Base-by-base conservation (phyloP, 2,888 invertebrate genomes). In the Tenthredo livida region DNA sequence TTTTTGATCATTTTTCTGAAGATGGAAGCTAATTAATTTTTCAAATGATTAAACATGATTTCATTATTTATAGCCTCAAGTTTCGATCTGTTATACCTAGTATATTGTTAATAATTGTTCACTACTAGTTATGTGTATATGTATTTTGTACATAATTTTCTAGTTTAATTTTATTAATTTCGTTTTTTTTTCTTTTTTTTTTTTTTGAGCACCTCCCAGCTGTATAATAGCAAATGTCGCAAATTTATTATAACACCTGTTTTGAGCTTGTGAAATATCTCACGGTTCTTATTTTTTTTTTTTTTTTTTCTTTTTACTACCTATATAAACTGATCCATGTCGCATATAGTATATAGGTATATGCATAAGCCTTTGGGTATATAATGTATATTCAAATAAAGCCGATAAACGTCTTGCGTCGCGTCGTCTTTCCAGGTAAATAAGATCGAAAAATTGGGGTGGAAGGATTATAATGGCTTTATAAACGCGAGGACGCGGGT, bases 101-200 rank as follows among this genome's bases (percentile, higher is more conserved):
- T 67, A 12, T 29, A 15, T 67, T 67, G 67, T 15, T 67, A 67
- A 67, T 33, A 67, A 67, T 67, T 33, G 67, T 67, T 67, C 12
- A 17, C 67, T 67, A 67, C 33, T 17, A 61, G 9, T 0, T 21
- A n/a, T 61, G 33, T 33, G 33, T 33, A 67, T 61, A 67, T 33
- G 33, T 33, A 67, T 67, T 67, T 67, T 67, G 67, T 67, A 67
- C 67, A 67, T 33, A 67, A 21, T 61, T 61, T 12, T 61, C 3
- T 61, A 6, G 12, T 61, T 61, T 25, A 7, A 25, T 29, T 67
- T 37, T 37, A 37, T 37, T 7, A 37, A 37, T 29, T 33, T 25
- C 15, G 15, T 29, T 21, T 9, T 15, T 29, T 29, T 15, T 0
- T 15, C 12, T 21, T 25, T 2, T 25, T 33, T 17, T 4, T 33